These are phyloP conservation scores for Tauraco hartlaubi DNA, from an alignment of 2,797 vertebrate species.

Conservation along the genomic window DNA sequence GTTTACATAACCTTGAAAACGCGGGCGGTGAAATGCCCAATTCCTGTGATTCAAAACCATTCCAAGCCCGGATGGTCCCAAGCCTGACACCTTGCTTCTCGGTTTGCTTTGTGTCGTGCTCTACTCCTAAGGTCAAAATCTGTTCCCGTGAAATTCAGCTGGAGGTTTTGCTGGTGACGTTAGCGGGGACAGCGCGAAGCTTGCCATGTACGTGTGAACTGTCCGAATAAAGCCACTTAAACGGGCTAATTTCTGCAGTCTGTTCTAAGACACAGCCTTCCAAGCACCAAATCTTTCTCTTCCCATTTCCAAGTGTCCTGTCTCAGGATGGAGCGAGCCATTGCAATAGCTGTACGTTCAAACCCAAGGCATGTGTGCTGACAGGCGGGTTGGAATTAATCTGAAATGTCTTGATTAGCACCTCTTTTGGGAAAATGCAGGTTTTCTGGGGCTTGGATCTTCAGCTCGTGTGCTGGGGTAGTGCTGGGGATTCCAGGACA, in stretches of 20 bases:
- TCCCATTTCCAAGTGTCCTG: neutral
- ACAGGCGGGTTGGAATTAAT: rapidly evolving
- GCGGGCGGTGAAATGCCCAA: neutral
- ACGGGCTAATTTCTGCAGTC: neutral
- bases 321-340: neutral
- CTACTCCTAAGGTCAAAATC: neutral
- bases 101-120: neutral
- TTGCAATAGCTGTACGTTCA: neutral
- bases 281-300: neutral
- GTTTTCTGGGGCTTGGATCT: neutral
- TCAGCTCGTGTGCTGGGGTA: neutral
- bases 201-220: neutral
- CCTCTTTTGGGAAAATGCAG: neutral
- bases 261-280: neutral
- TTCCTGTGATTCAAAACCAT: slow-evolving; percentile 67
- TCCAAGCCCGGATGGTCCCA: slow-evolving; percentile 42
- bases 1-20: slow-evolving; percentile 55
- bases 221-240: neutral
- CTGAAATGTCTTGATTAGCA: too few relatives aligned
- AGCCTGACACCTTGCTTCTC: neutral
- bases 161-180: neutral
- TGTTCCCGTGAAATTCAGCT: neutral
- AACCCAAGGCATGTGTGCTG: neutral
- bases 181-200: neutral
- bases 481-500: neutral